Conservation (phyloP, 2,113 vertebrate species). For the Malurus cyaneus region DNA sequence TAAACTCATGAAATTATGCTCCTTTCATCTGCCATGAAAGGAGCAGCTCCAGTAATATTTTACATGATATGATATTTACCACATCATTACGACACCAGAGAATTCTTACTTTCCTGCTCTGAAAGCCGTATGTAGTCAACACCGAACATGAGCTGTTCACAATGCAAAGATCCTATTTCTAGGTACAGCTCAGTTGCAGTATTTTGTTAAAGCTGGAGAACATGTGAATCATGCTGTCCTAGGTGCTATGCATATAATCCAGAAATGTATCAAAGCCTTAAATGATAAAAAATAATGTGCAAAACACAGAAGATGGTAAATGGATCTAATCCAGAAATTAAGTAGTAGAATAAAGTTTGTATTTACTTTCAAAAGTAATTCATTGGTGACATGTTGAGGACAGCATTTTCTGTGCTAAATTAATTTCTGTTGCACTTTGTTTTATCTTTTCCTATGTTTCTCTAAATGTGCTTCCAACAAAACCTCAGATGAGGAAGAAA, state of each 20-base stretch:
- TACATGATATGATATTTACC: background rate
- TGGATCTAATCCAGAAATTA: background rate
- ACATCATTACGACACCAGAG: fast-evolving
- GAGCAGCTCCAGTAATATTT: background rate
- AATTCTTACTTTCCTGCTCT: background rate
- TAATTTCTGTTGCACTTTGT: background rate
- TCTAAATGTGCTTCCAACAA: background rate
- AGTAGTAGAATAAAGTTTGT: background rate
- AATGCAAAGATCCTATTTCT: background rate
- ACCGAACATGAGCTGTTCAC: background rate
- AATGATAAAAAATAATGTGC: background rate
- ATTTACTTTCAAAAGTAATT: background rate
- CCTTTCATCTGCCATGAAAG: background rate
- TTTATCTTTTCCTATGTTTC: background rate
- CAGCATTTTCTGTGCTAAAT: background rate
- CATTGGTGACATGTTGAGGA: background rate
- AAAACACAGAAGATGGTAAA: background rate
- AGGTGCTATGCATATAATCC: background rate
- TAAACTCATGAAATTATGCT: background rate
- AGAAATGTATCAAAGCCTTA: background rate
- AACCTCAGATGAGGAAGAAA: background rate
- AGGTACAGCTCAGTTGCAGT: background rate
- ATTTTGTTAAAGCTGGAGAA: background rate
- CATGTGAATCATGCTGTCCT: background rate
- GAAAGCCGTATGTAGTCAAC: background rate